phyloP scores from a whole-genome alignment of 2,113 vertebrate genomes.

The Ramphastos sulfuratus region DNA sequence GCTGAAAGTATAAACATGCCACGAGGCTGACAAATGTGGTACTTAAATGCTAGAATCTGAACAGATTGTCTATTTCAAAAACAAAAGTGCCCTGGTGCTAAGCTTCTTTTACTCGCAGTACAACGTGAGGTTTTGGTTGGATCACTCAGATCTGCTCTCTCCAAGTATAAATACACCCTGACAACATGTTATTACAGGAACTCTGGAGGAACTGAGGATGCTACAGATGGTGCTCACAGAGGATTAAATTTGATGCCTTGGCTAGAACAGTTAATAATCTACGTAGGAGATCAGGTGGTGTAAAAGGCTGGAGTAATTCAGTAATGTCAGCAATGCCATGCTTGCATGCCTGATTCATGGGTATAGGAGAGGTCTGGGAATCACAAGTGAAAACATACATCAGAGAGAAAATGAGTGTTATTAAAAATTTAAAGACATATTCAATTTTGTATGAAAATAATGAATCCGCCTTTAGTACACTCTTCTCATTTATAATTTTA shows the following conservation, averaged over 20 bases:
- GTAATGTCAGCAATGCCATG: slow-evolving; percentile 60
- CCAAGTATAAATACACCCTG: slow-evolving; percentile 66
- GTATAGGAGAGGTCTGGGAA: slow-evolving; percentile 57
- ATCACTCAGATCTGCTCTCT: slow-evolving; percentile 8
- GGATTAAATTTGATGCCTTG: slow-evolving; percentile 69
- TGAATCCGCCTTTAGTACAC: not conserved
- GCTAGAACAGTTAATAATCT: slow-evolving; percentile 65
- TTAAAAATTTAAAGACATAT: not conserved
- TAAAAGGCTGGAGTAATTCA: slow-evolving; percentile 55
- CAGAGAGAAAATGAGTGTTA: not conserved
- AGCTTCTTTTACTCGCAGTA: not conserved
- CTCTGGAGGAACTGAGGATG: slow-evolving; percentile 34
- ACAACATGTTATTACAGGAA: slow-evolving; percentile 61
- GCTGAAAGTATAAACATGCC: not conserved
- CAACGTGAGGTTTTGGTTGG: not conserved
- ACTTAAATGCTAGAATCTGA: not conserved
- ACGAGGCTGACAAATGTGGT: not conserved
- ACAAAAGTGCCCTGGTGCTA: not conserved
- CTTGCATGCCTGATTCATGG: slow-evolving; percentile 55
- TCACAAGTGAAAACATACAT: slow-evolving; percentile 27
- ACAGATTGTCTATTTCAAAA: not conserved
- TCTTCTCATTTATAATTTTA: not conserved
- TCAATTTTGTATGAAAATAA: not conserved
- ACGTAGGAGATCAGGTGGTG: slow-evolving; percentile 39
- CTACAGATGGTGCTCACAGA: slow-evolving; percentile 57